Percentiles rank a stretch among this genome's conserved stretches.
phyloP scores from a whole-genome alignment of 2,797 vertebrate genomes.

The Galagoides demidoff region DNA sequence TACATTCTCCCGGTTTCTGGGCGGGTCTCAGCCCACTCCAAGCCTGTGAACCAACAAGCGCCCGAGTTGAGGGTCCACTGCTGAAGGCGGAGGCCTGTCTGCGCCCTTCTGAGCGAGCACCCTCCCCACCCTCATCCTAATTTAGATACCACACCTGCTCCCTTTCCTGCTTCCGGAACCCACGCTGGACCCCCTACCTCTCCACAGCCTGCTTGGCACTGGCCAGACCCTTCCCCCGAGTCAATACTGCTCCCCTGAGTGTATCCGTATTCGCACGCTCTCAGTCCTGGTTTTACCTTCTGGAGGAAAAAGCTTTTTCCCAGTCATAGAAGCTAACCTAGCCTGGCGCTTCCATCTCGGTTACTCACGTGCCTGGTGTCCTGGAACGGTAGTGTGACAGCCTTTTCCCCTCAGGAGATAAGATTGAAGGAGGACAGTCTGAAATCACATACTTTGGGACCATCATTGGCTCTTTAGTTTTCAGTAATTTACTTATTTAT shows the following conservation, averaged over 20 bases:
- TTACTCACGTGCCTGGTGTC: neutral
- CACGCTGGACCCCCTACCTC: constrained; percentile 62
- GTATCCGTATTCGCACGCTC: neutral
- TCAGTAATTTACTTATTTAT: neutral
- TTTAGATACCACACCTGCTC: constrained; percentile 79
- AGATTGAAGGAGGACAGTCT: constrained; percentile 30
- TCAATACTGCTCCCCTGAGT: neutral
- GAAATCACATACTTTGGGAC: constrained; percentile 31
- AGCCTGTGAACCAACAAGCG: neutral
- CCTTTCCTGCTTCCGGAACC: constrained; percentile 71
- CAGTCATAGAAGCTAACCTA: neutral
- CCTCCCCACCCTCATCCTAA: constrained; percentile 54
- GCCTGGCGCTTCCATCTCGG: neutral
- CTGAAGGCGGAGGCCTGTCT: constrained; percentile 8
- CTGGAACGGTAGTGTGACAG: neutral
- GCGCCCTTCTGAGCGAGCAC: constrained; percentile 17
- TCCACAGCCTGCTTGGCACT: constrained; percentile 1
- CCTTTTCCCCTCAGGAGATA: neutral
- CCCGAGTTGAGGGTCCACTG: constrained; percentile 48
- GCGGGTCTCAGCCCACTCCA: constrained; percentile 23
- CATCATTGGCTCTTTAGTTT: neutral
- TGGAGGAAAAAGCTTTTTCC: neutral
- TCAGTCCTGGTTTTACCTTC: neutral
- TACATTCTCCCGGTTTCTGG: constrained; percentile 28
- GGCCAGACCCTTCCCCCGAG: neutral